phyloP scores from a whole-genome alignment of 1,140 invertebrate genomes.

The Arion vulgaris region DNA sequence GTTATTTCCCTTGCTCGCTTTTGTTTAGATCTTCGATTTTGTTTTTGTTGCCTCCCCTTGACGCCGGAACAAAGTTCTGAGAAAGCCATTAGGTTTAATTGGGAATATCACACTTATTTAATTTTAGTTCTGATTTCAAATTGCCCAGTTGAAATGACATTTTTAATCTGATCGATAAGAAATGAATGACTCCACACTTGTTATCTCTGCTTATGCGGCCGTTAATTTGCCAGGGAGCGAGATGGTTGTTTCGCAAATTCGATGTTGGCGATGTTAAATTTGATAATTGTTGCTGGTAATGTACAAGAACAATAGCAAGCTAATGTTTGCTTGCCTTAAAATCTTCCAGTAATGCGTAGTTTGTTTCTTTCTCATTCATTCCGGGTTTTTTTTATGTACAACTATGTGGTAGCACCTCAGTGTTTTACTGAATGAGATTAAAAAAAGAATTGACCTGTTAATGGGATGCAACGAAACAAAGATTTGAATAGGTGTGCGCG shows the following conservation, averaged over 20 bases:
- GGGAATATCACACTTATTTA: conserved; percentile 19
- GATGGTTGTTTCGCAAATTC: background rate
- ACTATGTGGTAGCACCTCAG: background rate
- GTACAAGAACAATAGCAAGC: background rate
- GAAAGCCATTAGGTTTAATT: conserved; percentile 1
- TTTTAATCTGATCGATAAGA: background rate
- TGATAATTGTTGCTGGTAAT: conserved; percentile 9
- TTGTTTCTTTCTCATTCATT: background rate
- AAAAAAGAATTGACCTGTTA: background rate
- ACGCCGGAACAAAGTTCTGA: background rate
- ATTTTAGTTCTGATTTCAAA: conserved; percentile 19
- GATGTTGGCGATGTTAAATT: background rate
- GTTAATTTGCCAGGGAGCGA: background rate
- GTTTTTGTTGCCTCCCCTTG: background rate
- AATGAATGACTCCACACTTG: background rate
- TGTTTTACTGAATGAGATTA: background rate
- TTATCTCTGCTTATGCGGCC: background rate
- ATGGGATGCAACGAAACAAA: background rate
- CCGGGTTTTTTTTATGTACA: background rate
- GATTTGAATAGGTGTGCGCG: background rate
- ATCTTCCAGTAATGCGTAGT: background rate
- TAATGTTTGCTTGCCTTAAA: conserved; percentile 1
- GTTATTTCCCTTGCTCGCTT: conserved; percentile 18
- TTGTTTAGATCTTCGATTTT: conserved; percentile 4
- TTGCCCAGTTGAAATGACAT: conserved; percentile 4